A percentile compares a stretch with the other conserved stretches of the same genome.
These are phyloP conservation scores for Tinamus guttatus DNA, from an alignment of 2,113 vertebrate species.

Conservation along the genomic window DNA sequence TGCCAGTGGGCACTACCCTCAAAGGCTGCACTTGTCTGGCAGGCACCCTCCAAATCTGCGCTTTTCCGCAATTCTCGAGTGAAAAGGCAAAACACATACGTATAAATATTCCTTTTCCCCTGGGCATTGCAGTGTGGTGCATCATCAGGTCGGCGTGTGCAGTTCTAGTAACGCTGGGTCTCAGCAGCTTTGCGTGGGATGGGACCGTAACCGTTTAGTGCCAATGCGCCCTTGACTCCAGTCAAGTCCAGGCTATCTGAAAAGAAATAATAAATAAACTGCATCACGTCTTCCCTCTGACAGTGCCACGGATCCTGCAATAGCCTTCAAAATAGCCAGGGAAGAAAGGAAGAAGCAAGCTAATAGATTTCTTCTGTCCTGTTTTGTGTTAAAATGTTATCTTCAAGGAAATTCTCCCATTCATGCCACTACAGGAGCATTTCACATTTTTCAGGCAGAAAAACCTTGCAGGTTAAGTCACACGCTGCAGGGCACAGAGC, in stretches of 20 bases:
- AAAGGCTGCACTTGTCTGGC: neutral
- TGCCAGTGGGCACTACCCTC: neutral
- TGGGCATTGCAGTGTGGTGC: neutral
- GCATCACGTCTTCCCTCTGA: neutral
- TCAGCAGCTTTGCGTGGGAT: neutral
- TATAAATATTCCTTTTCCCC: neutral
- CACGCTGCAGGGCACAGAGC: neutral
- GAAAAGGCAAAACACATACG: neutral
- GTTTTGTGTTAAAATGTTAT: neutral
- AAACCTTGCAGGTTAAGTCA: neutral
- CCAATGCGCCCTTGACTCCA: neutral
- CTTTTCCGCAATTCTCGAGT: neutral
- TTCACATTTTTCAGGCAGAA: neutral
- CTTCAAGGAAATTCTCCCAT: neutral
- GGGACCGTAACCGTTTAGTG: neutral
- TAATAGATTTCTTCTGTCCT: neutral
- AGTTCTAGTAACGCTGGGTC: neutral
- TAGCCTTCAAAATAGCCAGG: neutral
- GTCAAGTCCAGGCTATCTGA: neutral
- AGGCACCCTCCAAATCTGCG: neutral
- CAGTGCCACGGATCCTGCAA: neutral
- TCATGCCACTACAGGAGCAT: neutral
- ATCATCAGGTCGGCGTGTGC: neutral
- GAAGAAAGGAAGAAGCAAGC: neutral
- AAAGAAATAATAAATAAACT: neutral